Evolutionary conservation across 2,888 invertebrate species (phyloP).

Genomic region (Papilio demoleus): DNA sequence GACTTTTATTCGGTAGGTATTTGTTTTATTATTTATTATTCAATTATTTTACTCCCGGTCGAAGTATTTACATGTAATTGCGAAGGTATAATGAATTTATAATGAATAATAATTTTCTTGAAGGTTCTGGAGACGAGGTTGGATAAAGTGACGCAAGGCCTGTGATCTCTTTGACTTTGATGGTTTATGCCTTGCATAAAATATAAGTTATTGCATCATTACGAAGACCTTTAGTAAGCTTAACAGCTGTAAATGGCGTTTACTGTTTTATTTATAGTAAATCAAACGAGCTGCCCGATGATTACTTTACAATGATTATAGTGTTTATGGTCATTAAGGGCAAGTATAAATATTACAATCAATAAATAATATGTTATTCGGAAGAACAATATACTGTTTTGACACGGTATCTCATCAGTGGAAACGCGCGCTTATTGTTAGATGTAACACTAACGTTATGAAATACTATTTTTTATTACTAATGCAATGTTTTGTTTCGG

Average conservation of each 20-base stretch:
- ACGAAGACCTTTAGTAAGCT: conserved; percentile 32
- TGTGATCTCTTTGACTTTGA: conserved; percentile 36
- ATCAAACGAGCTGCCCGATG: conserved; percentile 28
- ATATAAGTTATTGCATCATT: conserved; percentile 37
- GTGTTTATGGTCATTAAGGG: conserved; percentile 27
- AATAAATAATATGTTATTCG: background rate
- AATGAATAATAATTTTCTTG: conserved; percentile 28
- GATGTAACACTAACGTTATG: too few relatives aligned
- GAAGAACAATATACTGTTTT: background rate
- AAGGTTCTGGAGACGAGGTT: conserved; percentile 32
- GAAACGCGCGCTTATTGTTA: background rate
- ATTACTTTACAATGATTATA: conserved; percentile 35
- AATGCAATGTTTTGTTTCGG: background rate
- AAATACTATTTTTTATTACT: too few relatives aligned
- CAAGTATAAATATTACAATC: conserved; percentile 7
- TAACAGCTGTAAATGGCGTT: conserved; percentile 29
- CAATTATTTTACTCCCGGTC: conserved; percentile 5
- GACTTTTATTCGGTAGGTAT: background rate
- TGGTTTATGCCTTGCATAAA: conserved; percentile 32
- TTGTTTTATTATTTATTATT: background rate
- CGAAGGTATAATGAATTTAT: conserved; percentile 18
- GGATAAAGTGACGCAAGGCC: conserved; percentile 33
- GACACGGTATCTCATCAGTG: background rate
- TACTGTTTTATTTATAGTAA: conserved; percentile 39
- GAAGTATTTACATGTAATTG: conserved; percentile 11